These are phyloP conservation scores for Acrocephalus kingi DNA, from an alignment of 2,113 vertebrate species.

Conservation along the genomic window DNA sequence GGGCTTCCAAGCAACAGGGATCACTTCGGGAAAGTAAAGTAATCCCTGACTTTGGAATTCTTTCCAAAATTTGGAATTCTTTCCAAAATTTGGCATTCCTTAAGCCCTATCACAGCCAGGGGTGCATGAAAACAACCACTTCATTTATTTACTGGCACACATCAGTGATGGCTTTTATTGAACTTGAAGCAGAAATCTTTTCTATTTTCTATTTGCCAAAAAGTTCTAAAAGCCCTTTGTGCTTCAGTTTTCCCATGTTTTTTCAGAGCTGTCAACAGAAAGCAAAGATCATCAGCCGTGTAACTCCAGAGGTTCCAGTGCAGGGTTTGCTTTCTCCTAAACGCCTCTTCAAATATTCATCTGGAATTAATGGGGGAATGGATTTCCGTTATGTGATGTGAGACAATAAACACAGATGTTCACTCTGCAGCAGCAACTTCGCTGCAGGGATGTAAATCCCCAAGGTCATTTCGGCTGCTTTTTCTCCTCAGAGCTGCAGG, in stretches of 20 bases:
- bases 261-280: neutral
- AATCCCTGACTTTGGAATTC: neutral
- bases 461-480: neutral
- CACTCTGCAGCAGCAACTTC: neutral
- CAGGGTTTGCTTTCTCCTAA: neutral
- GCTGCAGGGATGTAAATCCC: neutral
- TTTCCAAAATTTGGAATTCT: neutral
- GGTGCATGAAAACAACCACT: neutral
- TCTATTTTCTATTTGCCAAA: neutral
- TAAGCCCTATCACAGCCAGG: neutral
- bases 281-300: neutral
- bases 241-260: neutral
- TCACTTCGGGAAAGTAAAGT: neutral
- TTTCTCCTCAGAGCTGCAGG: neutral
- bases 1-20: neutral
- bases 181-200: neutral
- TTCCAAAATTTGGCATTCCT: neutral
- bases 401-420: conserved; percentile 42
- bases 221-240: neutral
- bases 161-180: neutral
- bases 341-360: neutral
- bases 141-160: neutral
- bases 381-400: neutral
- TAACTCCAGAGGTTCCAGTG: neutral
- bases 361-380: neutral